Evolutionary conservation across 2,888 invertebrate genomes (phyloP).

Genomic region (Stenotaenia linearis): DNA sequence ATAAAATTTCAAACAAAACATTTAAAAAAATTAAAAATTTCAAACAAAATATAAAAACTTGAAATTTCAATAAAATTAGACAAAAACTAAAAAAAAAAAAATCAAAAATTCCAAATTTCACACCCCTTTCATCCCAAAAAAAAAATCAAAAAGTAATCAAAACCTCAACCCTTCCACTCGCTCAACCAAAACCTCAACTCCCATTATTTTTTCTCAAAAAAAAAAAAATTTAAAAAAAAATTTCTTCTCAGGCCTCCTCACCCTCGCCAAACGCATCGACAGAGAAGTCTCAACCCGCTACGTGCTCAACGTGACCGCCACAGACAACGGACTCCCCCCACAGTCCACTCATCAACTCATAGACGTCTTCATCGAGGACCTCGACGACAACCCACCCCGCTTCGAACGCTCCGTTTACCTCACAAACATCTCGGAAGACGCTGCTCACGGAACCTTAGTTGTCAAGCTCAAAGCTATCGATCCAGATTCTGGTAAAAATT

Average conservation of each 20-base stretch:
- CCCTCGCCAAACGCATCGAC: slow-evolving; percentile 61
- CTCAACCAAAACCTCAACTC: too few species aligned
- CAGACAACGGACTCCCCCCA: slow-evolving; percentile 74
- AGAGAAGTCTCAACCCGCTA: slow-evolving; percentile 48
- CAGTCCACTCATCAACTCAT: slow-evolving; percentile 61
- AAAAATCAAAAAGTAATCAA: too few species aligned
- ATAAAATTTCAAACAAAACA: too few species aligned
- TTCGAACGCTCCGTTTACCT: slow-evolving; percentile 70
- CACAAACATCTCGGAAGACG: slow-evolving; percentile 71
- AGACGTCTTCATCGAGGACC: slow-evolving; percentile 50
- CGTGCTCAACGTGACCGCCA: slow-evolving; percentile 73
- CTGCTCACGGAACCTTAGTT: slow-evolving; percentile 68
- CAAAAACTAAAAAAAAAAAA: too few species aligned
- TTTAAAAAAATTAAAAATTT: too few species aligned
- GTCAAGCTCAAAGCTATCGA: slow-evolving; percentile 68
- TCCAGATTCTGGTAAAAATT: slow-evolving; percentile 59
- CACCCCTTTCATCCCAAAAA: too few species aligned
- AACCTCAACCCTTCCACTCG: too few species aligned
- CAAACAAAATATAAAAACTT: too few species aligned
- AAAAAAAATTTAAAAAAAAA: too few species aligned
- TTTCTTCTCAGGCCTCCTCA: slow-evolving; percentile 54
- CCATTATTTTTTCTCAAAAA: too few species aligned
- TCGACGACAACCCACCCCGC: slow-evolving; percentile 71
- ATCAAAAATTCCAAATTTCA: too few species aligned
- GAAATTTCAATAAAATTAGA: too few species aligned